Evolutionary conservation across 2,888 invertebrate species (phyloP).

Genomic region (Palloptera scutellata): DNA sequence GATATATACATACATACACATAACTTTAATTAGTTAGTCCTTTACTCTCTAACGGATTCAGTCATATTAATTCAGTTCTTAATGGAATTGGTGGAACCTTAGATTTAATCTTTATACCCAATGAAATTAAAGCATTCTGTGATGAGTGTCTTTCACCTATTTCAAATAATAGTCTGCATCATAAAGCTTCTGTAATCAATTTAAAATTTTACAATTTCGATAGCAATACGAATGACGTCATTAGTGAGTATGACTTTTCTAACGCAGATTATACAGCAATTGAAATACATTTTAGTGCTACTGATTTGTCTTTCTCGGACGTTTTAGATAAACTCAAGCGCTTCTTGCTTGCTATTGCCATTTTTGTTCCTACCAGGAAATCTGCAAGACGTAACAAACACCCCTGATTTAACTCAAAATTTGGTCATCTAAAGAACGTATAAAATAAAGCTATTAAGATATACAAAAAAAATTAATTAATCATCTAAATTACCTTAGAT

Average conservation of each 20-base stretch:
- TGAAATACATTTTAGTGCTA: background rate
- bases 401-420: background rate
- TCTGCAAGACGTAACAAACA: background rate
- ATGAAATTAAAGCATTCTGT: conserved; percentile 7
- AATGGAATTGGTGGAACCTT: background rate
- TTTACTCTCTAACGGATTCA: conserved; percentile 10
- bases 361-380: background rate
- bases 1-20: too few relatives aligned
- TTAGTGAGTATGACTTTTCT: background rate
- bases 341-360: conserved; percentile 4
- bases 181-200: background rate
- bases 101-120: background rate
- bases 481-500: background rate
- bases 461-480: background rate
- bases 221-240: background rate
- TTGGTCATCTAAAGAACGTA: background rate
- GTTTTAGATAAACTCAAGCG: background rate
- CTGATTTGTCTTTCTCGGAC: background rate
- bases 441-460: background rate
- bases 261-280: conserved; percentile 1
- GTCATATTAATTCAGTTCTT: background rate
- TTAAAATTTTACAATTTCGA: conserved; percentile 1
- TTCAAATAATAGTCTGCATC: background rate
- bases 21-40: conserved; percentile 13
- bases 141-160: background rate